Percentiles rank a stretch among this genome's conserved stretches.
Evolutionary conservation across 2,113 vertebrate species (phyloP).

Genomic region (Poeciliopsis occidentalis): DNA sequence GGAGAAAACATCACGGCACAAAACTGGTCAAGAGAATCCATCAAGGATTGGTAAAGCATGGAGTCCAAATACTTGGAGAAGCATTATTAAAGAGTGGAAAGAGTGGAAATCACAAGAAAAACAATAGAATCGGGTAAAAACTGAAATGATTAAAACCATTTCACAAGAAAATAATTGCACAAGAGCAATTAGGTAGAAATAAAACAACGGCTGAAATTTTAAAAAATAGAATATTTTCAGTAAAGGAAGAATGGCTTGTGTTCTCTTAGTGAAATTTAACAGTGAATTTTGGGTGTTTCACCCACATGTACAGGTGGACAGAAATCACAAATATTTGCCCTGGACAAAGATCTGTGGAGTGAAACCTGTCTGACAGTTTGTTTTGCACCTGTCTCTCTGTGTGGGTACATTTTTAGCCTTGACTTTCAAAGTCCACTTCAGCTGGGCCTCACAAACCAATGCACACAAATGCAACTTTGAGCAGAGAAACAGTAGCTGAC

Average conservation of each 20-base stretch:
- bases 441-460: neutral
- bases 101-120: no score
- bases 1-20: neutral
- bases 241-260: neutral
- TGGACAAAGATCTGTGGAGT: neutral
- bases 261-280: neutral
- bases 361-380: neutral
- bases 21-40: neutral
- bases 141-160: no score
- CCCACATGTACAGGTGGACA: neutral
- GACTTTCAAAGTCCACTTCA: neutral
- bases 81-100: no score
- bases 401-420: neutral
- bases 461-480: neutral
- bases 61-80: no score
- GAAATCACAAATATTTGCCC: neutral
- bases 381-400: neutral
- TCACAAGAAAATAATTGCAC: no score
- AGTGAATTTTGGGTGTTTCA: neutral
- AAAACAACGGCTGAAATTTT: no score
- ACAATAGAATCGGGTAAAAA: no score
- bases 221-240: neutral
- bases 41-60: neutral
- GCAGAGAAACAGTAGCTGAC: neutral
- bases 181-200: no score